A percentile compares a stretch with the other conserved stretches of the same genome.
These are phyloP conservation scores for Harmothoe impar DNA, from an alignment of 2,888 invertebrate genomes.

Conservation along the genomic window DNA sequence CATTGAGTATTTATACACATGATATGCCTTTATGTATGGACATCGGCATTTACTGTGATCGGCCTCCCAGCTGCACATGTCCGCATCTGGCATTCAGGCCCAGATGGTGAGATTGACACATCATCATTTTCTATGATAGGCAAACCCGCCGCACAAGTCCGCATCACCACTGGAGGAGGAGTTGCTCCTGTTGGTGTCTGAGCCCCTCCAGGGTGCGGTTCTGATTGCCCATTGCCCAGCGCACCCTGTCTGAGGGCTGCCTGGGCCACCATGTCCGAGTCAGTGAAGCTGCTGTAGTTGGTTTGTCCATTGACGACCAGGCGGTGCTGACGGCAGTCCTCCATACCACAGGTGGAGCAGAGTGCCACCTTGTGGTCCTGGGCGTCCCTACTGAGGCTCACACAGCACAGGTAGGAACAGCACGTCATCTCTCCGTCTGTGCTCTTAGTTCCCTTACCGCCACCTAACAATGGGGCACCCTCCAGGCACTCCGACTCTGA, in stretches of 20 bases:
- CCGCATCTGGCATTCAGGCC: not conserved
- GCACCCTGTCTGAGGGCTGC: not conserved
- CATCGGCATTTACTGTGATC: not conserved
- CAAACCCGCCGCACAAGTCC: not conserved
- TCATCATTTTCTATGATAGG: not conserved
- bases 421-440: not conserved
- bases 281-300: not conserved
- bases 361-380: constrained; percentile 51
- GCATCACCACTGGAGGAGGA: not conserved
- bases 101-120: not conserved
- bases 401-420: constrained; percentile 49
- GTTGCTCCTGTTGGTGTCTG: not conserved
- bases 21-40: not conserved
- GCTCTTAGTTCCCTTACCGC: too few species aligned
- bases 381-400: constrained; percentile 11
- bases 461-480: not conserved
- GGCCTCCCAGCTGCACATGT: not conserved
- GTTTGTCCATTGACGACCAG: not conserved
- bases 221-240: not conserved
- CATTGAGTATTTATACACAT: not conserved
- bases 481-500: not conserved
- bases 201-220: not conserved
- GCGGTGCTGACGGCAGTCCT: constrained; percentile 1
- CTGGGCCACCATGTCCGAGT: not conserved
- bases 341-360: constrained; percentile 25